These are phyloP conservation scores for Phenacoccus solenopsis DNA, from an alignment of 1,140 invertebrate species.

Conservation along the genomic window DNA sequence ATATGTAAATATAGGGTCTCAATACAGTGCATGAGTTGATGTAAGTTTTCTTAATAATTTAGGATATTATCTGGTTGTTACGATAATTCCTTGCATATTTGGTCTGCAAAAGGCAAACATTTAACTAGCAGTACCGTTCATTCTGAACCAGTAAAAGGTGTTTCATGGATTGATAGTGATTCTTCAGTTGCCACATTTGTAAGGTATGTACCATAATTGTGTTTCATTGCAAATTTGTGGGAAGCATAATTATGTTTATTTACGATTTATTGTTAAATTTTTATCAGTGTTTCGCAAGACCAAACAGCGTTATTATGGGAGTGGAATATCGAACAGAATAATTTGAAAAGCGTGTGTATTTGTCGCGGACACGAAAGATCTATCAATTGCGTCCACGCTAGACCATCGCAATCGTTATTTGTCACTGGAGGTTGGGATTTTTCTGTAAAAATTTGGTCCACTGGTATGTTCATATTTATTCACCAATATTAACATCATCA, in stretches of 20 bases:
- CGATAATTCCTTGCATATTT: conserved; percentile 83
- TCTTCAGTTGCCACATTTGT: conserved; percentile 48
- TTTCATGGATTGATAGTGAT: conserved; percentile 65
- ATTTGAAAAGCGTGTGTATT: conserved; percentile 62
- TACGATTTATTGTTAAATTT: conserved; percentile 26
- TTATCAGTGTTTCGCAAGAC: conserved; percentile 73
- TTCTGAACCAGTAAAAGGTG: conserved; percentile 68
- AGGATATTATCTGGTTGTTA: conserved; percentile 91
- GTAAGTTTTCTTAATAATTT: too few species aligned
- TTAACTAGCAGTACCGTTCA: conserved; percentile 75
- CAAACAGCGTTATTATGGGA: conserved; percentile 84
- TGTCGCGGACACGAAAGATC: conserved; percentile 80
- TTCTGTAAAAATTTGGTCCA: conserved; percentile 63
- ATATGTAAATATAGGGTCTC: background rate
- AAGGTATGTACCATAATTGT: conserved; percentile 47
- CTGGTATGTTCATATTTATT: conserved; percentile 35
- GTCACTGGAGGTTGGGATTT: conserved; percentile 90
- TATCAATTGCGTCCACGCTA: conserved; percentile 69
- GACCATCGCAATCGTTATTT: conserved; percentile 48
- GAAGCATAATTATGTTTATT: background rate
- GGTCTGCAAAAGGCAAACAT: conserved; percentile 72
- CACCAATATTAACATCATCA: too few species aligned
- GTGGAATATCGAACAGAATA: conserved; percentile 63
- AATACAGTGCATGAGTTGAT: too few species aligned
- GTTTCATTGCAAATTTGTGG: background rate